Evolutionary conservation across 2,113 vertebrate species (phyloP).

Genomic region (Anser brachyrhynchus): DNA sequence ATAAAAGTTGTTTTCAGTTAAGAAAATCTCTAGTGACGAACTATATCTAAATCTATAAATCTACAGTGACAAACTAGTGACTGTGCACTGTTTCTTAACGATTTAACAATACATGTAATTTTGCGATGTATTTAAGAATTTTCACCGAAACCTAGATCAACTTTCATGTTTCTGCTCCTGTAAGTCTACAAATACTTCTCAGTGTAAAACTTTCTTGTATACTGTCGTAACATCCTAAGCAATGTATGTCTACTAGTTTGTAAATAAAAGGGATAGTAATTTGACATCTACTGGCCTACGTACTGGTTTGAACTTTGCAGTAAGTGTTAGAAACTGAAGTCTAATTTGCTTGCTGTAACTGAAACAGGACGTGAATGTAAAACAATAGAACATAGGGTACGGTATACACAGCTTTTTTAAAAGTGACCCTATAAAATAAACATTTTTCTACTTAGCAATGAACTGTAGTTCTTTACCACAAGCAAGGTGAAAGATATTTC

Average conservation of each 20-base stretch:
- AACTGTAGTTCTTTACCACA: neutral
- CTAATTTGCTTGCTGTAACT: neutral
- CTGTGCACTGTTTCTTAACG: neutral
- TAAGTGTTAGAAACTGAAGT: neutral
- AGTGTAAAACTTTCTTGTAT: neutral
- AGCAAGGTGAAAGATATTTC: neutral
- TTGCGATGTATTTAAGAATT: neutral
- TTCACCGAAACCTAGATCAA: neutral
- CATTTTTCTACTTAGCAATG: neutral
- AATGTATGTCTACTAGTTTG: neutral
- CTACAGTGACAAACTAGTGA: no score
- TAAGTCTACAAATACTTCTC: neutral
- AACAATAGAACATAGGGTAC: neutral
- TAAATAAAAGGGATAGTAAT: neutral
- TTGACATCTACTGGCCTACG: neutral
- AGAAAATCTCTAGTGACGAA: neutral
- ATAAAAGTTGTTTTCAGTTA: neutral
- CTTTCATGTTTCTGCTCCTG: neutral
- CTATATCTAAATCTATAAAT: no score
- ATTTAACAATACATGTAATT: neutral
- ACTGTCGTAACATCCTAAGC: neutral
- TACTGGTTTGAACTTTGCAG: neutral
- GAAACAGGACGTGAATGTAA: neutral
- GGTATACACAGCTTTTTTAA: neutral
- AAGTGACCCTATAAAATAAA: neutral